These are phyloP conservation scores for Heliconius charithonia DNA, from an alignment of 2,888 invertebrate species.

Conservation along the genomic window DNA sequence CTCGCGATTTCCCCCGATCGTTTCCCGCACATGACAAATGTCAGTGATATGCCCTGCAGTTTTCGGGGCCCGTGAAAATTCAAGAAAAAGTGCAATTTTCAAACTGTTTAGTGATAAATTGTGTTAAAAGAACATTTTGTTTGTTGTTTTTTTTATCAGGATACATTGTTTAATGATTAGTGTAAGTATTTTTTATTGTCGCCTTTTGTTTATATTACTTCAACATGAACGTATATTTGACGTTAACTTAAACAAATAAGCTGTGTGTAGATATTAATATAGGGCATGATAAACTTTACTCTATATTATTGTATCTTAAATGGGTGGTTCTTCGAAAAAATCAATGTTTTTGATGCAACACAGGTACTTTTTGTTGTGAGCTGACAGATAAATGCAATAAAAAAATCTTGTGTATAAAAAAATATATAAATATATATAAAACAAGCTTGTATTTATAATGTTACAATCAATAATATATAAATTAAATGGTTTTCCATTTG, in stretches of 20 bases:
- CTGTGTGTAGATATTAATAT: background rate
- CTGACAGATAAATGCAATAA: background rate
- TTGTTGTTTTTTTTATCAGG: constrained; percentile 49
- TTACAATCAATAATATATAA: background rate
- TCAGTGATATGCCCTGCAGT: constrained; percentile 76
- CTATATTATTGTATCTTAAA: background rate
- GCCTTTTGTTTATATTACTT: constrained; percentile 26
- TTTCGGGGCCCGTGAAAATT: constrained; percentile 76
- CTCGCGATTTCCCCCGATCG: constrained; percentile 48
- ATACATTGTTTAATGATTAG: constrained; percentile 54
- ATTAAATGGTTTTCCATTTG: constrained; percentile 35
- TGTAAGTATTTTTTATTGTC: constrained; percentile 63
- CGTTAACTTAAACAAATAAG: background rate
- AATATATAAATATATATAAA: background rate
- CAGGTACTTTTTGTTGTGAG: background rate
- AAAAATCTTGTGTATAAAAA: background rate
- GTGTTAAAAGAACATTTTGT: constrained; percentile 58
- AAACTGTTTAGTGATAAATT: constrained; percentile 52
- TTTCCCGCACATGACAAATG: constrained; percentile 76
- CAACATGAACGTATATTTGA: background rate
- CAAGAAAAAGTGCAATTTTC: constrained; percentile 55
- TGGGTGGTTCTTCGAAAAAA: constrained; percentile 24
- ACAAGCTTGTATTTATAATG: background rate
- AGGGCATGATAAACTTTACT: background rate
- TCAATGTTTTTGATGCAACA: constrained; percentile 37